These are phyloP conservation scores for Erebia aethiops DNA, from an alignment of 2,888 invertebrate species.

Conservation along the genomic window DNA sequence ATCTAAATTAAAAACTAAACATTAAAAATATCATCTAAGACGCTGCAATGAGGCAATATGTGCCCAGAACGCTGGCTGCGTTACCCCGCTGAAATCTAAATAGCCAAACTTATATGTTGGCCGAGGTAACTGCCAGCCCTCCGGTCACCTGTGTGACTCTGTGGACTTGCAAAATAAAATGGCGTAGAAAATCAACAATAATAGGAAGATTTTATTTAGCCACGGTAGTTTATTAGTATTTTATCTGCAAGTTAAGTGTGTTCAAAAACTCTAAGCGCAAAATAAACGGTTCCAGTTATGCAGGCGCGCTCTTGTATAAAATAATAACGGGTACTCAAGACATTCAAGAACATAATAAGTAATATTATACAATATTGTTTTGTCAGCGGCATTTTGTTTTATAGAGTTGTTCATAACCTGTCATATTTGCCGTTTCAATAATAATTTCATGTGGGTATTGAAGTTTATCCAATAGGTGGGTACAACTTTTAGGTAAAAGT, in stretches of 20 bases:
- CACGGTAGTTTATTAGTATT: background rate
- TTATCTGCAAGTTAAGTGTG: background rate
- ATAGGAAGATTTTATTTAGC: background rate
- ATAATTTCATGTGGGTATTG: background rate
- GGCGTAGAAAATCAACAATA: background rate
- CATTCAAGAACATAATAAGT: conserved; percentile 1
- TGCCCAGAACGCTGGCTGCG: too few species aligned
- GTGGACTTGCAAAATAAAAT: too few species aligned
- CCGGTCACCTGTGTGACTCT: too few species aligned
- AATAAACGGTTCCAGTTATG: conserved; percentile 10
- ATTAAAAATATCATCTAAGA: too few species aligned
- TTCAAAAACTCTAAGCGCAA: conserved; percentile 6
- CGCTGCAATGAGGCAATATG: too few species aligned
- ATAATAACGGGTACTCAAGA: conserved; percentile 9
- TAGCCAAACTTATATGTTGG: too few species aligned
- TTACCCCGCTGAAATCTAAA: too few species aligned
- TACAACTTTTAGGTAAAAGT: background rate
- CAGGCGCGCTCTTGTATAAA: conserved; percentile 13
- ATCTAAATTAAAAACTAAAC: too few species aligned
- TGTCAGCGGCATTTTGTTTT: background rate
- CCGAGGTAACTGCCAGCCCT: too few species aligned
- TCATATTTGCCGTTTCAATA: background rate
- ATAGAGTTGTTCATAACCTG: background rate
- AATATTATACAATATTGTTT: background rate
- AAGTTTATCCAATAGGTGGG: background rate